Percentiles rank a stretch among this genome's conserved stretches.
Conservation (phyloP, 2,888 invertebrate species). For the Deroplatys truncata region DNA sequence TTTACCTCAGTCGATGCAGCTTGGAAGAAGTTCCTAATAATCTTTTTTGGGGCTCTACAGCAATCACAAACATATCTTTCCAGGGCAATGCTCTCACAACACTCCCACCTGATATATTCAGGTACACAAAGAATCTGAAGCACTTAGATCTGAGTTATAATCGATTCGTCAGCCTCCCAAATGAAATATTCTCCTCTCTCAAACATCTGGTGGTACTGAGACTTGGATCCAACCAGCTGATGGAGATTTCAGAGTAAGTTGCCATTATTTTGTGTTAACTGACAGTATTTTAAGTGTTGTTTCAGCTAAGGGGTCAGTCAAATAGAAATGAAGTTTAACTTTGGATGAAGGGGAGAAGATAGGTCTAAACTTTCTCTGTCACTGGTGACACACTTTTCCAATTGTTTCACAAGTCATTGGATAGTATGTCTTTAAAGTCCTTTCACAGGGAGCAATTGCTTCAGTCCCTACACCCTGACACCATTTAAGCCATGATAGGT, state of each 20-base stretch:
- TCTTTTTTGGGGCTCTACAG: conserved; percentile 56
- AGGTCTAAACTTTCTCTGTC: neutral
- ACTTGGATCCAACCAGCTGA: conserved; percentile 61
- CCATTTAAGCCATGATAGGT: neutral
- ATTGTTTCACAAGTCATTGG: too few species aligned
- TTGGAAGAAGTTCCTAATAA: conserved; percentile 57
- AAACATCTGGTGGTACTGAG: conserved; percentile 55
- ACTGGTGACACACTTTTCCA: too few species aligned
- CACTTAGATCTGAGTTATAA: conserved; percentile 65
- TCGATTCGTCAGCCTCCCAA: conserved; percentile 53
- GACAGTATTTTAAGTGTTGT: too few species aligned
- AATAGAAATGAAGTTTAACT: neutral
- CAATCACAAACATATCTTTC: conserved; percentile 58
- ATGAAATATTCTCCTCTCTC: conserved; percentile 55
- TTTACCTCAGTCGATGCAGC: conserved; percentile 52
- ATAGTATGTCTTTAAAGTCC: too few species aligned
- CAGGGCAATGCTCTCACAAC: conserved; percentile 50
- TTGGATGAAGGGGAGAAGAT: neutral
- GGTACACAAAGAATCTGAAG: conserved; percentile 57
- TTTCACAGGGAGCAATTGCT: too few species aligned
- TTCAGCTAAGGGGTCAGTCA: too few species aligned
- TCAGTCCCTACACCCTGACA: too few species aligned
- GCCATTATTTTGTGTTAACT: neutral
- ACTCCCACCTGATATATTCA: conserved; percentile 60
- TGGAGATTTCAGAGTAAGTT: conserved; percentile 55